Percentiles rank a stretch among this genome's conserved stretches.
Conservation (phyloP, 2,797 vertebrate species). For the Oreortyx pictus region DNA sequence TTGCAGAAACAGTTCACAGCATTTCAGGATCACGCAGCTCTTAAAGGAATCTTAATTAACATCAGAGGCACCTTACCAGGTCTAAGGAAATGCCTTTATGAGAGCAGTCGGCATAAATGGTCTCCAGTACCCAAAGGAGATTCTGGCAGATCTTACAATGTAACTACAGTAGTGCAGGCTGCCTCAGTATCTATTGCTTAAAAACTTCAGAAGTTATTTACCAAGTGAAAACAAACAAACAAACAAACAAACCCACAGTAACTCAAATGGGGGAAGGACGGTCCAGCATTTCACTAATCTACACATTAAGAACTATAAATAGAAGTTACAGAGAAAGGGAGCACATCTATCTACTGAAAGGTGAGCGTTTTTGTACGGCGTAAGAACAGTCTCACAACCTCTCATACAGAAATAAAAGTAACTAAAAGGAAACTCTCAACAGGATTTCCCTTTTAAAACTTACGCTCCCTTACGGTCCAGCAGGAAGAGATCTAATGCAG, state of each 20-base stretch:
- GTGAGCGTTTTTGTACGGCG: rapidly evolving
- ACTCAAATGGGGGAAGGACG: neutral
- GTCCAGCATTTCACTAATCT: neutral
- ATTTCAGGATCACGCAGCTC: neutral
- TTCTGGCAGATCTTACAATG: neutral
- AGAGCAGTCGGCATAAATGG: neutral
- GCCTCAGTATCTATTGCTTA: neutral
- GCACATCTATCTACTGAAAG: neutral
- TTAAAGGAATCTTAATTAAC: neutral
- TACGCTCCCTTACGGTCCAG: neutral
- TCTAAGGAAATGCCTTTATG: neutral
- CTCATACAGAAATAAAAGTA: neutral
- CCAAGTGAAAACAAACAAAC: neutral
- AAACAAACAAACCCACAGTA: neutral
- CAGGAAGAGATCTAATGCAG: neutral
- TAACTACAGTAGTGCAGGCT: neutral
- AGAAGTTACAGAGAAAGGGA: neutral
- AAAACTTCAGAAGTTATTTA: neutral
- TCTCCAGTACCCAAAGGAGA: neutral
- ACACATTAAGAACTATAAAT: neutral
- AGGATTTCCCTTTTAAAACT: neutral
- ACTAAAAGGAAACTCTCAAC: neutral
- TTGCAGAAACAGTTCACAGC: neutral
- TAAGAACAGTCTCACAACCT: neutral
- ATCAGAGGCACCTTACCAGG: neutral